A percentile compares a stretch with the other conserved stretches of the same genome.
phyloP scores from a whole-genome alignment of 2,888 invertebrate genomes.

The Frankliniella fusca region DNA sequence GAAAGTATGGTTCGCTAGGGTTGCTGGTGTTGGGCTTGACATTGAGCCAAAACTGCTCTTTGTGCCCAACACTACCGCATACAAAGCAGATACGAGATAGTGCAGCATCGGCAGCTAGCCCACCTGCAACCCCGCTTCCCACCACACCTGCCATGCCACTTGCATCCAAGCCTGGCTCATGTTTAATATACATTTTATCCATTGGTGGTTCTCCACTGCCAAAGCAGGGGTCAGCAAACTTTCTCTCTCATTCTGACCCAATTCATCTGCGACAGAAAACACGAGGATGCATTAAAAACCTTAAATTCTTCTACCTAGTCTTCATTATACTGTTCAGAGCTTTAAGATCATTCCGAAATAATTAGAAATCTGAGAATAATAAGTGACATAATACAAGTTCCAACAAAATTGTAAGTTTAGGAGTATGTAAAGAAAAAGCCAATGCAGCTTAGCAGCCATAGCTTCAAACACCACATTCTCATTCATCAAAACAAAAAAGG shows the following conservation, averaged over 20 bases:
- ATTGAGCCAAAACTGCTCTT: conserved; percentile 58
- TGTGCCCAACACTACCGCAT: conserved; percentile 67
- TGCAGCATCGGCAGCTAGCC: neutral
- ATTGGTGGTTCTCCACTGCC: conserved; percentile 13
- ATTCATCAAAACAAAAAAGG: no score
- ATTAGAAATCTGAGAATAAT: no score
- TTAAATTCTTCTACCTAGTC: no score
- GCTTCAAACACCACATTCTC: no score
- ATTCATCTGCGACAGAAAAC: neutral
- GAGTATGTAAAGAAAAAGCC: no score
- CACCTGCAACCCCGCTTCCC: neutral
- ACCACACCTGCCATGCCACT: conserved; percentile 21
- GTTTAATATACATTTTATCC: conserved; percentile 17
- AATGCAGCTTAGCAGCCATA: no score
- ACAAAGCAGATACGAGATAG: conserved; percentile 55
- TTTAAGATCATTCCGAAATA: no score
- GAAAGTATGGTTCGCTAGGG: conserved; percentile 78
- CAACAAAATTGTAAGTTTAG: no score
- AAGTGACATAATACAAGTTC: no score
- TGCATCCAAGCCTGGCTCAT: conserved; percentile 14
- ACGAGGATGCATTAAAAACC: no score
- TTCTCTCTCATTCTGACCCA: conserved; percentile 22
- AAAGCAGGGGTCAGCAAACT: conserved; percentile 5
- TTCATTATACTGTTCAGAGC: no score
- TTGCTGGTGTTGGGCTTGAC: conserved; percentile 65